Base-by-base conservation (phyloP, 1,140 invertebrate genomes). In the Drosophila seguyi region DNA sequence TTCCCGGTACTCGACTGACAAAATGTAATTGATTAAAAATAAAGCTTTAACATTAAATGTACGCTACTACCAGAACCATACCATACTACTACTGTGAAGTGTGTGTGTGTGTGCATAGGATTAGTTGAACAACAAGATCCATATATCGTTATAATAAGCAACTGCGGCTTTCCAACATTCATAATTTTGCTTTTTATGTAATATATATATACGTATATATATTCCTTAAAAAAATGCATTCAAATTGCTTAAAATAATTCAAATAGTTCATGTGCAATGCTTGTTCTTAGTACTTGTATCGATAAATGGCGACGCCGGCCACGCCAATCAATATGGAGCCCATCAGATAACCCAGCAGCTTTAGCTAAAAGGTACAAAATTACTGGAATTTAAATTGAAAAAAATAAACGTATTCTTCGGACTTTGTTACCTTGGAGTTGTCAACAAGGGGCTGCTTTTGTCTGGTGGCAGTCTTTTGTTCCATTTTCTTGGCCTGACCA, bases 261-360 rank as follows among this genome's bases (percentile, higher is more conserved):
- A 68, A 53, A 11, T 67, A 65, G 39, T 59, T 65, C 59, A 6
- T 61, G 71, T 79, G 62, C 52, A 57, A 39, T 52, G 31, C 38
- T 47, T 56, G 44, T 67, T 42, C 59, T 91, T 75, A 92, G 76
- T 93, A 93, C 93, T 95, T 95, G 90, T 95, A 94, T 68, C 94
- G 93, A 88, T 95, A 95, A 53, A 94, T 94, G 6, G 94, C 93
- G 11, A 95, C 93, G 44, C 94, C 94, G 50, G 94, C 94, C 52
- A 95, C 93, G 18, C 94, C 94, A 80, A 95, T 93, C 39, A 94
- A 85, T 53, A 95, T 90, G 44, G 94, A 94, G n/a, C 95, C 93
- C 74, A 94, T 93, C 38, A 95, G 71, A 66, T 94, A 95, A 4
- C 94, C 94, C 92, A 94, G 93, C 61, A 95, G 72, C 42, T 94